phyloP scores from a whole-genome alignment of 2,797 vertebrate species.

The Gymnopithys bicolor region DNA sequence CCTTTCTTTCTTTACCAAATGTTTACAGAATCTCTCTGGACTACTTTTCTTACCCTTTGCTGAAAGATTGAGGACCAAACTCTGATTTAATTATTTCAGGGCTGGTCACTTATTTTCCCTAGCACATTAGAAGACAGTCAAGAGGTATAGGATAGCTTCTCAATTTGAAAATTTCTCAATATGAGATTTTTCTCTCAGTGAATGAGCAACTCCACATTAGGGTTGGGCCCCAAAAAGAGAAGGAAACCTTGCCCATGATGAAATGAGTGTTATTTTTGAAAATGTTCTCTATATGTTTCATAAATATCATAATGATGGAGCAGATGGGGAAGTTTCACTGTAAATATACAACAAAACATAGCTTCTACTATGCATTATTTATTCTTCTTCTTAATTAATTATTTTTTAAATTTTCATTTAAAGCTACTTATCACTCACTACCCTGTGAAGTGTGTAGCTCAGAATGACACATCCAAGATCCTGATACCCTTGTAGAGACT shows the following conservation, averaged over 20 bases:
- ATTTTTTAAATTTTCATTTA: background rate
- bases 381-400: background rate
- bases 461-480: background rate
- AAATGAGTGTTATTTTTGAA: background rate
- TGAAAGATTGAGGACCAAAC: background rate
- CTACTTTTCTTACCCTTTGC: background rate
- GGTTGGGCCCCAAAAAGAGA: background rate
- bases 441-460: background rate
- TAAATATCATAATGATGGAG: background rate
- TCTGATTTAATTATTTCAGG: background rate
- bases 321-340: background rate
- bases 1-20: conserved; percentile 18
- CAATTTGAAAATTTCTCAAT: background rate
- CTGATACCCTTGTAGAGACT: background rate
- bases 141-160: background rate
- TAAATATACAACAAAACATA: background rate
- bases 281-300: background rate
- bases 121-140: background rate
- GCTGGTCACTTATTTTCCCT: background rate
- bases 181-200: background rate
- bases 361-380: background rate
- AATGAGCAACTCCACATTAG: background rate
- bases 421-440: background rate
- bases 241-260: background rate
- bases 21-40: background rate